A percentile compares a stretch with the other conserved stretches of the same genome.
phyloP scores from a whole-genome alignment of 1,140 invertebrate species.

The Cydia splendana region DNA sequence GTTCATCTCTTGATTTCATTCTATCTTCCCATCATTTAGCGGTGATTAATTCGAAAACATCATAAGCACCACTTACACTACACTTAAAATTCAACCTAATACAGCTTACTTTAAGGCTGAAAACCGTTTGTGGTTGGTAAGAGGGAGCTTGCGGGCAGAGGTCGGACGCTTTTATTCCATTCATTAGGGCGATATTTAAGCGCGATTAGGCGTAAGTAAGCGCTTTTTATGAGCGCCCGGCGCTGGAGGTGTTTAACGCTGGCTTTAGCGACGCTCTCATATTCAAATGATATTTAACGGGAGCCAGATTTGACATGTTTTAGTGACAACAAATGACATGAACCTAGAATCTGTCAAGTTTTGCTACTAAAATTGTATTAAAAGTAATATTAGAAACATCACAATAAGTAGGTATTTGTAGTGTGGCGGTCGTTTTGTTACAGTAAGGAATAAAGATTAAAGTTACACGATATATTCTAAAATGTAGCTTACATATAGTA shows the following conservation, averaged over 20 bases:
- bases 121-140: constrained; percentile 27
- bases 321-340: neutral
- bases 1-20: constrained; percentile 64
- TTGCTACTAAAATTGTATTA: too few relatives aligned
- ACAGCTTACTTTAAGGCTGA: constrained; percentile 29
- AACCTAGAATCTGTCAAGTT: too few relatives aligned
- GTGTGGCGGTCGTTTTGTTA: too few relatives aligned
- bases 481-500: too few relatives aligned
- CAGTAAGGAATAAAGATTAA: too few relatives aligned
- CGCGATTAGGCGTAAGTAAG: constrained; percentile 55
- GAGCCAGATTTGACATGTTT: constrained; percentile 15
- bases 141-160: constrained; percentile 35
- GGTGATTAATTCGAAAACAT: constrained; percentile 37
- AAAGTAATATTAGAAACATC: too few relatives aligned
- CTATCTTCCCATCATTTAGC: constrained; percentile 63
- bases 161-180: constrained; percentile 45
- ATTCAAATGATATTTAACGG: neutral
- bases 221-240: constrained; percentile 40
- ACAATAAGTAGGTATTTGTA: too few relatives aligned
- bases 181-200: constrained; percentile 56
- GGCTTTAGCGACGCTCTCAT: neutral
- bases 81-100: constrained; percentile 35
- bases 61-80: constrained; percentile 37
- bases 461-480: too few relatives aligned
- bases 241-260: constrained; percentile 1